These are phyloP conservation scores for Heliconius aoede DNA, from an alignment of 2,888 invertebrate genomes.

Conservation along the genomic window DNA sequence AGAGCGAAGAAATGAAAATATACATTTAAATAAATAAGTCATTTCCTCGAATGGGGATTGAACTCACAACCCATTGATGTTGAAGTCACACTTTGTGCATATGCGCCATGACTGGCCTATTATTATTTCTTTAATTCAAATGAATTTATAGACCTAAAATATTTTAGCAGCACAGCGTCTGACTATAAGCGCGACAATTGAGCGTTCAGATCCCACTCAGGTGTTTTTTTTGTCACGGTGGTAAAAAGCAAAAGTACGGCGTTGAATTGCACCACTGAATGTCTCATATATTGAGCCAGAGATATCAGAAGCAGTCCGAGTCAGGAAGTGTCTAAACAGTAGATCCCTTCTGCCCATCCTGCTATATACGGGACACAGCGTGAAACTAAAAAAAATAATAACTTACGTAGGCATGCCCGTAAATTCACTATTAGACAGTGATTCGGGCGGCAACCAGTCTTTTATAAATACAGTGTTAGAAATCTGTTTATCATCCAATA, in stretches of 20 bases:
- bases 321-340: neutral
- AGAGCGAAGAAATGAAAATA: no score
- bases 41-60: no score
- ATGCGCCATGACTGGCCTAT: no score
- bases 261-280: neutral
- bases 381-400: neutral
- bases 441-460: slow-evolving; percentile 85
- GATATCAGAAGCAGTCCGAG: neutral
- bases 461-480: slow-evolving; percentile 65
- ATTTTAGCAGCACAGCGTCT: neutral
- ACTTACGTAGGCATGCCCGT: slow-evolving; percentile 86
- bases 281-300: neutral
- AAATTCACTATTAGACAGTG: slow-evolving; percentile 80
- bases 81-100: no score
- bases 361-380: neutral
- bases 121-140: no score
- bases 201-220: neutral
- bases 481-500: slow-evolving; percentile 41
- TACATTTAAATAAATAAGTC: no score
- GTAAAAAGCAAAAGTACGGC: neutral
- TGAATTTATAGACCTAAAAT: neutral
- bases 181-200: neutral
- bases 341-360: neutral
- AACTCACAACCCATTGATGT: no score
- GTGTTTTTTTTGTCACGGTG: neutral